These are phyloP conservation scores for Thecophora atra DNA, from an alignment of 2,888 invertebrate genomes.

Conservation along the genomic window DNA sequence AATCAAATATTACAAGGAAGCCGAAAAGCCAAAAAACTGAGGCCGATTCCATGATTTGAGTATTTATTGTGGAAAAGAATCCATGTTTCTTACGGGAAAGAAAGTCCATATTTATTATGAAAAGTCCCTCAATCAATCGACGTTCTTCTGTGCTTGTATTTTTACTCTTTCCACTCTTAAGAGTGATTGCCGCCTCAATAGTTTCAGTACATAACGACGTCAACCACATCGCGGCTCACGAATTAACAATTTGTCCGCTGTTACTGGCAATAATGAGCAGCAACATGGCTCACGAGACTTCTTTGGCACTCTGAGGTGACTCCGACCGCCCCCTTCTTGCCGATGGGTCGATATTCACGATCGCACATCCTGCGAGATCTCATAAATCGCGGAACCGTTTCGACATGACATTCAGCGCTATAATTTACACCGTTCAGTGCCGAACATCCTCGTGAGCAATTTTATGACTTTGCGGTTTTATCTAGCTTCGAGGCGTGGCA, in stretches of 20 bases:
- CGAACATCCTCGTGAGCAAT: constrained; percentile 58
- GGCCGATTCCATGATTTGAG: too few species aligned
- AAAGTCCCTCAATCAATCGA: too few species aligned
- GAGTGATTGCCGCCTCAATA: too few species aligned
- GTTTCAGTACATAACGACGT: too few species aligned
- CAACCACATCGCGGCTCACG: too few species aligned
- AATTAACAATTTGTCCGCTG: neutral
- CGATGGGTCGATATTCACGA: neutral
- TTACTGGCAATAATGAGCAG: neutral
- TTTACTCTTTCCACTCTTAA: too few species aligned
- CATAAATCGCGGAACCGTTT: constrained; percentile 16
- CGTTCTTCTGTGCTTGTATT: too few species aligned
- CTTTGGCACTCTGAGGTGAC: neutral
- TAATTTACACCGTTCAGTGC: constrained; percentile 58
- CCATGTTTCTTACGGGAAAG: too few species aligned
- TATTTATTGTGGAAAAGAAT: too few species aligned
- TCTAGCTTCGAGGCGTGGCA: constrained; percentile 20
- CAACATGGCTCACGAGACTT: neutral
- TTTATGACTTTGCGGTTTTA: constrained; percentile 63
- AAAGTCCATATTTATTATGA: too few species aligned
- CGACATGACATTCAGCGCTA: neutral
- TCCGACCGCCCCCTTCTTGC: neutral
- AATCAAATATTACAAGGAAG: too few species aligned
- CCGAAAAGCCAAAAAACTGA: too few species aligned
- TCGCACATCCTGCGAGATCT: neutral